A percentile compares a stretch with the other conserved stretches of the same genome.
Conservation (phyloP, 2,888 invertebrate genomes). For the Leucozona laternaria region DNA sequence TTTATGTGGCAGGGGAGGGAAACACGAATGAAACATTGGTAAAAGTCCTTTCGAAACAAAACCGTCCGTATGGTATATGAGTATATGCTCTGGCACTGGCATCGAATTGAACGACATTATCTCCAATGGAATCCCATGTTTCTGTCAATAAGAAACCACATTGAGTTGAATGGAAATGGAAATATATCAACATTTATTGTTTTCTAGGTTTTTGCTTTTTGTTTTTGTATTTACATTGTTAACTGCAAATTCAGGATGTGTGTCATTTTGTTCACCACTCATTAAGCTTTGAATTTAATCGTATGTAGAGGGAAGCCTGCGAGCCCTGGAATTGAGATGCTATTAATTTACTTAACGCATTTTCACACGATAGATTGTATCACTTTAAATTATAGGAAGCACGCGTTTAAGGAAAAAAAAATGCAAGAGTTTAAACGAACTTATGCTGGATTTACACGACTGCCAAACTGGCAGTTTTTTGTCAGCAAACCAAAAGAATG, state of each 20-base stretch:
- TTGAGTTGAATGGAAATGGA: constrained; percentile 28
- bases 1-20: constrained; percentile 9
- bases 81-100: constrained; percentile 29
- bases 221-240: not conserved
- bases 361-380: not conserved
- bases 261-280: constrained; percentile 5
- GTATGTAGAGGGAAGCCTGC: not conserved
- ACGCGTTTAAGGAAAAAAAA: no score
- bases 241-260: constrained; percentile 1
- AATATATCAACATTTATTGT: constrained; percentile 15
- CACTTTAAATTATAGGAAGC: no score
- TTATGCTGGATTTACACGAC: no score
- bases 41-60: constrained; percentile 39
- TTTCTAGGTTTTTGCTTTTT: not conserved
- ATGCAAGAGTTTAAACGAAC: no score
- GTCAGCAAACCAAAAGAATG: no score
- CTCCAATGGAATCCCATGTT: constrained; percentile 26
- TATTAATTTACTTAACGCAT: not conserved
- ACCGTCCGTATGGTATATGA: not conserved
- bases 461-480: no score
- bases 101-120: constrained; percentile 59
- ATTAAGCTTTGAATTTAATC: not conserved
- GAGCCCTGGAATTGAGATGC: not conserved
- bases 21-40: not conserved
- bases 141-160: constrained; percentile 35